Conservation (phyloP, 2,888 invertebrate genomes). For the Gari tellinella region DNA sequence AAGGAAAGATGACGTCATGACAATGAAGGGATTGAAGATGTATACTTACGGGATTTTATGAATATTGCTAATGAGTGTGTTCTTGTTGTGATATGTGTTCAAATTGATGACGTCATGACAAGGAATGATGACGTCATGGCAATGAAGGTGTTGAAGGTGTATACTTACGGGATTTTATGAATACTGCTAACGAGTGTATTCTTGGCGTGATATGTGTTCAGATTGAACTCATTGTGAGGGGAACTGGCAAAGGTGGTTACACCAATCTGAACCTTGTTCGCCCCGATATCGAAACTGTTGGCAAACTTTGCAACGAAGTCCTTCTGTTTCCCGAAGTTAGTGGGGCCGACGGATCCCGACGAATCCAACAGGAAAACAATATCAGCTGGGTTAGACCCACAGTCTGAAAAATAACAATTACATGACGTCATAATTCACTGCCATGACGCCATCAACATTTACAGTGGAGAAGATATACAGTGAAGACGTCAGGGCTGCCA, state of each 20-base stretch:
- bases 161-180: conserved; percentile 51
- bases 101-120: not conserved
- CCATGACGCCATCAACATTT: too few species aligned
- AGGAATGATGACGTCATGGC: not conserved
- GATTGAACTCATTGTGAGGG: conserved; percentile 69
- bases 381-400: conserved; percentile 72
- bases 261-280: conserved; percentile 72
- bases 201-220: conserved; percentile 66
- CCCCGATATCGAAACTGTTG: conserved; percentile 71
- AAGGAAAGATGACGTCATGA: too few species aligned
- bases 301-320: conserved; percentile 73
- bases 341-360: conserved; percentile 68
- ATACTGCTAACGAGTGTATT: conserved; percentile 64
- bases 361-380: conserved; percentile 74
- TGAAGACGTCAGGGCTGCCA: too few species aligned
- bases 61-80: too few species aligned
- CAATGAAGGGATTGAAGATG: too few species aligned
- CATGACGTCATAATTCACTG: too few species aligned
- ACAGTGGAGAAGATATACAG: too few species aligned
- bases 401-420: conserved; percentile 49
- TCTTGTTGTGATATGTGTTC: not conserved
- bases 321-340: conserved; percentile 71
- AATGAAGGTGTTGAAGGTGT: too few species aligned
- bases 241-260: conserved; percentile 68
- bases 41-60: too few species aligned